Conservation (phyloP, 2,797 vertebrate species). For the Fratercula arctica region DNA sequence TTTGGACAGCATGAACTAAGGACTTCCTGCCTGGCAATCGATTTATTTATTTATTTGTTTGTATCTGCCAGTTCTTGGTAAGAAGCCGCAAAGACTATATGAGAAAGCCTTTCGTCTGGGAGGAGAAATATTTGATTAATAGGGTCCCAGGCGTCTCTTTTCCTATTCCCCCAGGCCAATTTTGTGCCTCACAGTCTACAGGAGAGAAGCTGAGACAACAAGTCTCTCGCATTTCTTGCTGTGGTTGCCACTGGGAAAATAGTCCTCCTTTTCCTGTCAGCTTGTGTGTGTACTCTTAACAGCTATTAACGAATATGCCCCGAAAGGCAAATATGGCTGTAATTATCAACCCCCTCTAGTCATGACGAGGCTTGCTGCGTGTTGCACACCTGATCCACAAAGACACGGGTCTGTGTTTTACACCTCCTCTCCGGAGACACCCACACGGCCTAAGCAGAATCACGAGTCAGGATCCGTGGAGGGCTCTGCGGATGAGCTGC, state of each 20-base stretch:
- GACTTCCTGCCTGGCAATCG: background rate
- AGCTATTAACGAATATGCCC: slow-evolving; percentile 12
- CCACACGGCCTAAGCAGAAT: background rate
- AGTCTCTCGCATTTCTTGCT: background rate
- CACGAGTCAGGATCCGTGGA: background rate
- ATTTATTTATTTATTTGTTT: background rate
- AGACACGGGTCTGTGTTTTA: slow-evolving; percentile 8
- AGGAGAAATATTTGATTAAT: background rate
- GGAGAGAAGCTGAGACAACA: background rate
- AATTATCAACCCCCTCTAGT: slow-evolving; percentile 42
- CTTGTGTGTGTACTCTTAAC: slow-evolving; percentile 3
- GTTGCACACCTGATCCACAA: slow-evolving; percentile 54
- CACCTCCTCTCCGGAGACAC: slow-evolving; percentile 4
- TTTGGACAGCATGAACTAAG: background rate
- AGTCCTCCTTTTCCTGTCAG: slow-evolving; percentile 52
- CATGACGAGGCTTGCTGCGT: slow-evolving; percentile 19
- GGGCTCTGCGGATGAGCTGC: background rate
- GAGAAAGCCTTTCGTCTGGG: background rate
- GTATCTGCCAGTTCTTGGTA: background rate
- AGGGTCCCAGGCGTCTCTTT: background rate
- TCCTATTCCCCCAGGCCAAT: background rate
- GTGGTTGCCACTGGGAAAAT: slow-evolving; percentile 39
- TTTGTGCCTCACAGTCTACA: background rate
- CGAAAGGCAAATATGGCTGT: slow-evolving; percentile 35
- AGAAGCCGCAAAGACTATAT: background rate